These are phyloP conservation scores for Trissolcus japonicus DNA, from an alignment of 2,888 invertebrate species.

Conservation along the genomic window DNA sequence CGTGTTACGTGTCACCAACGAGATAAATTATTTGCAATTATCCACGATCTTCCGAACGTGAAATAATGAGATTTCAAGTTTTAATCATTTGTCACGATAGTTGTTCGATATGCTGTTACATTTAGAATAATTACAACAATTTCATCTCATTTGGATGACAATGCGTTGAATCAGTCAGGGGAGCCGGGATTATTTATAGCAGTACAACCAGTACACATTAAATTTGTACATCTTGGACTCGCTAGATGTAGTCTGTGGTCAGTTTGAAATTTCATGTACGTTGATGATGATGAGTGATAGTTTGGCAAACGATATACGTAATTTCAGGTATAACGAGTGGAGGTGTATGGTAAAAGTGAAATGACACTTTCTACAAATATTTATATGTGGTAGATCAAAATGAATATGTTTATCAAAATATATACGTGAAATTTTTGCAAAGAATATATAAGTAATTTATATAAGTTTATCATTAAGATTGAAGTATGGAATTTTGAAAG, in stretches of 20 bases:
- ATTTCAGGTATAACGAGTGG: constrained; percentile 38
- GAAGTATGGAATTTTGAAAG: neutral
- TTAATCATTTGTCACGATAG: constrained; percentile 35
- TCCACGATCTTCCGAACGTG: constrained; percentile 32
- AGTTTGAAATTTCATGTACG: constrained; percentile 3
- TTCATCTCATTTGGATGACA: constrained; percentile 21
- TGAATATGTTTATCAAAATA: too few relatives aligned
- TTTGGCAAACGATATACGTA: constrained; percentile 63
- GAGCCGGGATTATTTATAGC: constrained; percentile 16
- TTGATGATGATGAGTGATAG: constrained; percentile 62
- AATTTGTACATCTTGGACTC: neutral
- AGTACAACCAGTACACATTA: constrained; percentile 28
- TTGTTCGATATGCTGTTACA: constrained; percentile 26
- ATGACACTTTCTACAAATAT: too few relatives aligned
- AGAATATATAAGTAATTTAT: too few relatives aligned
- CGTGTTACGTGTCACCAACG: constrained; percentile 42
- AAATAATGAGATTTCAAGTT: constrained; percentile 25
- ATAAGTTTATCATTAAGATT: neutral
- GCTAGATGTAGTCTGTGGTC: neutral
- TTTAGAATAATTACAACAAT: constrained; percentile 6
- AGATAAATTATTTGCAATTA: constrained; percentile 46
- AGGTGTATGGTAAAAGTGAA: neutral
- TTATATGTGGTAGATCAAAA: too few relatives aligned
- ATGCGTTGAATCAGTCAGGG: constrained; percentile 7
- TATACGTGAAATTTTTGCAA: too few relatives aligned